Percentiles rank a stretch among this genome's conserved stretches.
Evolutionary conservation across 1,140 invertebrate species (phyloP).

Genomic region (Pristionchus pacificus): DNA sequence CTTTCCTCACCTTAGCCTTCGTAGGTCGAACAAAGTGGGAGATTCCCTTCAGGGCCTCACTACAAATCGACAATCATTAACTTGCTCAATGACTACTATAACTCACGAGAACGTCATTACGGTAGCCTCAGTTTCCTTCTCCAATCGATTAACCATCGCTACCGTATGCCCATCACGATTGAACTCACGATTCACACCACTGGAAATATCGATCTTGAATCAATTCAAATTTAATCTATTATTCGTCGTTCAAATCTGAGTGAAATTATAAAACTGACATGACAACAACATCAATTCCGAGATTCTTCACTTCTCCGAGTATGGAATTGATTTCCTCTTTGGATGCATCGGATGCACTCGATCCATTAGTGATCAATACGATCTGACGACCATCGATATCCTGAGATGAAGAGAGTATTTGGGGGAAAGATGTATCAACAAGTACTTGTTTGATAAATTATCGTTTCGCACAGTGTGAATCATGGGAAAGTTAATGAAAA

Average conservation of each 20-base stretch:
- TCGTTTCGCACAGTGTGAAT: too few relatives aligned
- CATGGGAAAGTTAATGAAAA: too few relatives aligned
- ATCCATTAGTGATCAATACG: neutral
- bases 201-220: neutral
- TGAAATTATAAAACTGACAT: neutral
- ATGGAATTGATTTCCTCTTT: neutral
- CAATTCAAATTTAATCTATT: neutral
- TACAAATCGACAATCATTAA: too few relatives aligned
- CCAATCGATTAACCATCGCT: neutral
- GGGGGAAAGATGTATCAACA: too few relatives aligned
- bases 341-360: neutral
- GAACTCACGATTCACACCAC: neutral
- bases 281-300: neutral
- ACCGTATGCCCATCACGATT: neutral
- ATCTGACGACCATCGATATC: neutral
- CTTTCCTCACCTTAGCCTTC: neutral
- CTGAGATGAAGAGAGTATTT: neutral
- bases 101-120: neutral
- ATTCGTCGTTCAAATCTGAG: neutral
- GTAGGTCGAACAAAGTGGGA: neutral
- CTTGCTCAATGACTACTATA: neutral
- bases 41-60: neutral
- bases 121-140: neutral
- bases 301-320: neutral
- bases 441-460: neutral